Evolutionary conservation across 2,113 vertebrate species (phyloP).

Genomic region (Lamprotornis superbus): DNA sequence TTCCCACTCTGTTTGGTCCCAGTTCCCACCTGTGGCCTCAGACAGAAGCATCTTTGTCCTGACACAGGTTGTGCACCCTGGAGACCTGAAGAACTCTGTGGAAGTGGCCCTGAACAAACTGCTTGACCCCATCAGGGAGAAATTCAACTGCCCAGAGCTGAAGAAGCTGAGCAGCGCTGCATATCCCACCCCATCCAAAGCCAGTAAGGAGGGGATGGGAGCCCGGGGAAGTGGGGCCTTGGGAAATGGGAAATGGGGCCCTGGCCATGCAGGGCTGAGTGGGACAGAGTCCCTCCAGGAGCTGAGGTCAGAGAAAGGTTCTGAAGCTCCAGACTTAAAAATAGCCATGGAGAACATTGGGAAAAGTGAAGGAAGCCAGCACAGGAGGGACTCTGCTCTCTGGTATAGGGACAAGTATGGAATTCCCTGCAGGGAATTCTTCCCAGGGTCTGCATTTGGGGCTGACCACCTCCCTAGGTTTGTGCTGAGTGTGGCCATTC

Average conservation of each 20-base stretch:
- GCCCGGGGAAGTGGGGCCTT: accelerated
- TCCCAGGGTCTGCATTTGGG: neutral
- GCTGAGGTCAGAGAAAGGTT: neutral
- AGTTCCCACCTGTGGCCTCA: neutral
- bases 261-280: neutral
- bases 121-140: slow-evolving; percentile 94
- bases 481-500: neutral
- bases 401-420: neutral
- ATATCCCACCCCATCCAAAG: slow-evolving; percentile 85
- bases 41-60: neutral
- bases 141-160: slow-evolving; percentile 85
- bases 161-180: slow-evolving; percentile 83
- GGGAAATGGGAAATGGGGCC: neutral
- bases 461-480: neutral
- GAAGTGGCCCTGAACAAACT: slow-evolving; percentile 89
- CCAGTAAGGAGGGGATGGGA: slow-evolving; percentile 78
- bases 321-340: neutral
- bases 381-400: neutral
- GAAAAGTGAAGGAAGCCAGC: neutral
- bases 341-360: neutral
- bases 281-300: neutral
- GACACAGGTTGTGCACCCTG: slow-evolving; percentile 87
- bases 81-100: slow-evolving; percentile 94
- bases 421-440: neutral
- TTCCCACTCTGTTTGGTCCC: neutral